Evolutionary conservation across 2,113 vertebrate genomes (phyloP).

Genomic region (Daphoenositta chrysoptera): DNA sequence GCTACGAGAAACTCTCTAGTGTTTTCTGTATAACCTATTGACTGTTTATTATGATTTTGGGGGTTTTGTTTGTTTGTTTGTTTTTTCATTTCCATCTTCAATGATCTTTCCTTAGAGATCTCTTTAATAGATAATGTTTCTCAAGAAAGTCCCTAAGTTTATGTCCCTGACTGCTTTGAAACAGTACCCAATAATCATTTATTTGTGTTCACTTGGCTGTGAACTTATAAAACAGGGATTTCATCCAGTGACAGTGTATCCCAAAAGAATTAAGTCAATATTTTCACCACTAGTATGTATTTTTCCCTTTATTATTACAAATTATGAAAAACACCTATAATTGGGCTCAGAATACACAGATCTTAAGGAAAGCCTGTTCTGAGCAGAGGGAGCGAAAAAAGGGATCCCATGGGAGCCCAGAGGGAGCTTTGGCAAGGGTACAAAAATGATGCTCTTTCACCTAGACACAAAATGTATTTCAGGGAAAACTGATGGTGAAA

Average conservation of each 20-base stretch:
- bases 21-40: not conserved
- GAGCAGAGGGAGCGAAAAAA: not conserved
- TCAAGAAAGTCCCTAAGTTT: not conserved
- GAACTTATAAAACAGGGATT: not conserved
- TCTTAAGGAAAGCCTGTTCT: accelerated
- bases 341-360: not conserved
- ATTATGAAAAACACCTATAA: not conserved
- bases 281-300: not conserved
- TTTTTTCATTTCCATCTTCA: not conserved
- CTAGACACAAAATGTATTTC: not conserved
- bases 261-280: not conserved
- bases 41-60: not conserved
- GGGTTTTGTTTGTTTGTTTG: accelerated
- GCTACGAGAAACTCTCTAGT: not conserved
- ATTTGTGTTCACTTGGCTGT: not conserved
- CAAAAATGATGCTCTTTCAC: not conserved
- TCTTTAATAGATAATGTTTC: not conserved
- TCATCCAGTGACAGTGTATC: not conserved
- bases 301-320: not conserved
- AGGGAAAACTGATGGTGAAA: not conserved
- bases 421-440: not conserved
- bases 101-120: not conserved
- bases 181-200: not conserved
- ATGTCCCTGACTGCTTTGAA: not conserved
- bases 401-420: accelerated